These are phyloP conservation scores for Limnephilus lunatus DNA, from an alignment of 2,888 invertebrate genomes.

Conservation along the genomic window DNA sequence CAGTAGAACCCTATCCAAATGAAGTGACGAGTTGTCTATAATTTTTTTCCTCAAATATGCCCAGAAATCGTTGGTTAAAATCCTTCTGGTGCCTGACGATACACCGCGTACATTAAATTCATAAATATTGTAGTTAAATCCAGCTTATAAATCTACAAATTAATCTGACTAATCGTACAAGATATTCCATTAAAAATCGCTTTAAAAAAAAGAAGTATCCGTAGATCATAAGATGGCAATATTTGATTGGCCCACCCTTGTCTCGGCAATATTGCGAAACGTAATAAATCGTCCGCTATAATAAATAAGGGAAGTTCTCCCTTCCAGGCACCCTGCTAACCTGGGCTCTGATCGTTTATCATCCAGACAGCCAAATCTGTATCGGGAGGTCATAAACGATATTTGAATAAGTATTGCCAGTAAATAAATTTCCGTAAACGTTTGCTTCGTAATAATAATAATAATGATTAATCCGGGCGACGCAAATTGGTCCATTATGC, in stretches of 20 bases:
- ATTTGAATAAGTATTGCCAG: conserved; percentile 51
- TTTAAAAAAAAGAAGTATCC: not conserved
- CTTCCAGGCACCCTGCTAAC: conserved; percentile 51
- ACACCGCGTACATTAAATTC: not conserved
- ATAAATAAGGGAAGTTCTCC: conserved; percentile 61
- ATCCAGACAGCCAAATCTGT: conserved; percentile 57
- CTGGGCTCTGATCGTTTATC: conserved; percentile 52
- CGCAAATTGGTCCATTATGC: not conserved
- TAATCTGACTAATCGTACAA: not conserved
- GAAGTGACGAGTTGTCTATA: too few species aligned
- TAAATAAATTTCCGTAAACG: conserved; percentile 45
- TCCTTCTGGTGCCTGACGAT: too few species aligned
- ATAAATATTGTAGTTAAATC: too few species aligned
- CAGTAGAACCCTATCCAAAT: too few species aligned
- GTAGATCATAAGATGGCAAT: conserved; percentile 2
- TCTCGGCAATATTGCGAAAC: conserved; percentile 34
- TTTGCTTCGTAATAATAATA: conserved; percentile 1
- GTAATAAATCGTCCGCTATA: conserved; percentile 45
- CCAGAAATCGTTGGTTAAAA: too few species aligned
- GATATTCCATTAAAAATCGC: not conserved
- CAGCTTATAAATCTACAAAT: not conserved
- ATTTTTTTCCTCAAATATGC: too few species aligned
- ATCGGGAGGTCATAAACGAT: conserved; percentile 51
- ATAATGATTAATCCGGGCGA: not conserved
- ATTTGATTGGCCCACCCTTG: conserved; percentile 12